Base-by-base conservation (phyloP, 2,797 vertebrate species). In the Hapalemur alaotrensis region DNA sequence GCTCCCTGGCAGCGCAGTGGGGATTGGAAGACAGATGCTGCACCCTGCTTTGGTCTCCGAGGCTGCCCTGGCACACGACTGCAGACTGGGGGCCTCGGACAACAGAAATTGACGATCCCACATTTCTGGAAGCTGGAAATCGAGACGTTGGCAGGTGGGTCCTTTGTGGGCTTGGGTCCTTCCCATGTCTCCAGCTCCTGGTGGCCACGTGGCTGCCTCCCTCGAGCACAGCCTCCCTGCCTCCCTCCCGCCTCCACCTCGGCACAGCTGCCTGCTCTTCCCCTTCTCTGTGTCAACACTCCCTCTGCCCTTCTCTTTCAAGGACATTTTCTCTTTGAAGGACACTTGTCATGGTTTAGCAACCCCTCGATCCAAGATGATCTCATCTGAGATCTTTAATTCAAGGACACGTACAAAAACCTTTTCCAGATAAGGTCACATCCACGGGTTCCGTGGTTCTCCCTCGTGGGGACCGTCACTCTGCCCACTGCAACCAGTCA, bases 11-110 rank as follows among this genome's bases (percentile, higher is more conserved):
- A 2, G 25, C 12, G 3, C 3, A n/a, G 5, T 7, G 8, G 38
- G 48, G 32, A 63, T 30, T 32, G 2, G 4, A 48, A 25, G 17
- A 15, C 38, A 9, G 20, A 22, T 8, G 0, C 5, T 0, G 18
- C 54, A 20, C 30, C 4, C 35, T 3, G 0, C 7, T 0, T 54
- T 0, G 0, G 30, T 17, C 4, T 61, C 43, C 32, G 28, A n/a
- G n/a, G 48, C 8, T 0, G 4, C 52, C 2, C 1, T 1, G 18
- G 23, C 18, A 2, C 18, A 20, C 1, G 15, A 5, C 0, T 46
- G 17, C 15, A 28, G 15, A 69, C 59, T 3, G 11, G 48, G 89
- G 2, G 0, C 35, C 41, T 13, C 7, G 0, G 38, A 32, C 12
- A 4, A 12, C 32, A 23, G 46, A 83, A 35, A 46, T 9, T 2